Evolutionary conservation across 2,797 vertebrate genomes (phyloP), one percentile per base, ranked within the genome.

Genomic region (Dermochelys coriacea): DNA sequence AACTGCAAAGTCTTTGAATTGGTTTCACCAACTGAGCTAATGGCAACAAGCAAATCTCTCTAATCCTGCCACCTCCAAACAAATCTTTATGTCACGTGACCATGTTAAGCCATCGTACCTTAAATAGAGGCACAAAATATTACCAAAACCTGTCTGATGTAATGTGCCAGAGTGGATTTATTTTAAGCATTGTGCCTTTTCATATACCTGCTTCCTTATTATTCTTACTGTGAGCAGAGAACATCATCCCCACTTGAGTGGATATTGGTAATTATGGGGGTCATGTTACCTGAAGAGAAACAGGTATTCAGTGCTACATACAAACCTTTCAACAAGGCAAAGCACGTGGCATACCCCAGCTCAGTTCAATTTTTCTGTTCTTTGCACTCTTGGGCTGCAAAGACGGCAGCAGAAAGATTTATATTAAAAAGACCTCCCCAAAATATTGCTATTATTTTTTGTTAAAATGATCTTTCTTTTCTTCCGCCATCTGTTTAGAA

Each of bases 171-270:
- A 1, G 11, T 5, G 50, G 91, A 85, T 84, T 80, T 68, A 19
- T 55, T 34, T 86, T 71, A 91, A 94, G 21, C 61, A 85, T 80
- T 27, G 80, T 49, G 84, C 95, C 95, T 97, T 96, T 87, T 92
- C 74, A 16, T 68, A 9, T 74, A n/a, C 84, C 9, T 47, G 18
- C 87, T 77, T 87, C 55, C 82, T 1, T 18, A 5, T 9, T 61
- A 6, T 49, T 71, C 52, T 94, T 74, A 82, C 74, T 80, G 75
- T 47, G 90, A 93, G 68, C 15, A 82, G 78, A 80, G 16, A 74
- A 78, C 49, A 78, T n/a, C 51, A 85, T 82, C 80, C 12, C 14
- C 85, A 87, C 59, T 80, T 55, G 34, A 90, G 92, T 92, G 89
- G 95, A 91, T 78, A 10, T 75, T 75, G 29, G 6, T 95, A 91